Evolutionary conservation across 2,113 vertebrate species (phyloP).

Genomic region (Tragelaphus imberbis): DNA sequence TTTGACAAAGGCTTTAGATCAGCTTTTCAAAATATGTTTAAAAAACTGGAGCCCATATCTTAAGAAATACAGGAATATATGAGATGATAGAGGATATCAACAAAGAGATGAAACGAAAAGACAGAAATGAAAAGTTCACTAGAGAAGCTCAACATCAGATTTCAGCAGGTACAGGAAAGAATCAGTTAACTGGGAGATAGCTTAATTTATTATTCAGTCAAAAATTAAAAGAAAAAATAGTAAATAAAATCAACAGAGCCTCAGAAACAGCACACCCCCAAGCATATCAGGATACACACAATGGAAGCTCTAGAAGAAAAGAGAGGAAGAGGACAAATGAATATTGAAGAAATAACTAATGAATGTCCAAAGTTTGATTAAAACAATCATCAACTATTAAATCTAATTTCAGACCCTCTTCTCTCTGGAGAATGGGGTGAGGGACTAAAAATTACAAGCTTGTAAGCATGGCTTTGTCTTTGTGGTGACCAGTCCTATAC

Average conservation of each 20-base stretch:
- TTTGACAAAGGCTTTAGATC: neutral
- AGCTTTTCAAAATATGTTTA: neutral
- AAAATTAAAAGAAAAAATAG: neutral
- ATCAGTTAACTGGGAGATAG: neutral
- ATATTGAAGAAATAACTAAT: neutral
- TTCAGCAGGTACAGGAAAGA: neutral
- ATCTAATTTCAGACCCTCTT: neutral
- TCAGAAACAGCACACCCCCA: neutral
- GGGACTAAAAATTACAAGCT: neutral
- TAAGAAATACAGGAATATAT: neutral
- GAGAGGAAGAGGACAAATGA: neutral
- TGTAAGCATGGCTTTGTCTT: neutral
- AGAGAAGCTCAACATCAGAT: neutral
- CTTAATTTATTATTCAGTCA: neutral
- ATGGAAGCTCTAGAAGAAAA: neutral
- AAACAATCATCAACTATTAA: neutral
- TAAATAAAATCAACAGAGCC: neutral
- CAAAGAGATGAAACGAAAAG: neutral
- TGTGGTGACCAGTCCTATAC: neutral
- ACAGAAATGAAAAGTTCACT: neutral
- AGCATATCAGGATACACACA: neutral
- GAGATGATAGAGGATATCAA: neutral
- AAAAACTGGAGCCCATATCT: neutral
- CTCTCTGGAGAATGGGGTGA: neutral
- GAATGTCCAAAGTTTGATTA: neutral